Evolutionary conservation across 23 tunicate genomes (phyloP).

Genomic region (Phallusia fumigata): DNA sequence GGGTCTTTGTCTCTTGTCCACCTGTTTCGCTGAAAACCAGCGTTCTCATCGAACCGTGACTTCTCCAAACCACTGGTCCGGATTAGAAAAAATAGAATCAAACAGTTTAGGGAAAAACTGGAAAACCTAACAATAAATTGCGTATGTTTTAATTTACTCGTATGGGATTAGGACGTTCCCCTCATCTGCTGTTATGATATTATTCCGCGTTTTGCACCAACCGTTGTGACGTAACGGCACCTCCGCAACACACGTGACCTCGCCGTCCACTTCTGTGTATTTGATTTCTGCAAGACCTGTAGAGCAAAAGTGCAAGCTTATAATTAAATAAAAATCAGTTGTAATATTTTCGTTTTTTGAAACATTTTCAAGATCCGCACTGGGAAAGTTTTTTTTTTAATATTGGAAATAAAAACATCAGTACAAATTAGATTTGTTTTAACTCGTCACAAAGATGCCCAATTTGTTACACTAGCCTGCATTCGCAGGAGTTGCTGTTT

Average conservation of each 20-base stretch:
- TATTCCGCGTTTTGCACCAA: not conserved
- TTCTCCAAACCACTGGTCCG: conserved; percentile 38
- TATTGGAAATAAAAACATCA: too few relatives aligned
- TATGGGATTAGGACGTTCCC: not conserved
- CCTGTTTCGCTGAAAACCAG: conserved; percentile 21
- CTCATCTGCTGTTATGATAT: not conserved
- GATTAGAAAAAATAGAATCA: not conserved
- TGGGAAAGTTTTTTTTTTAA: too few relatives aligned
- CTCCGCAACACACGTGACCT: conserved; percentile 7
- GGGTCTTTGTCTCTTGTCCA: conserved; percentile 35
- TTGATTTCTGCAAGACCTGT: conserved; percentile 44
- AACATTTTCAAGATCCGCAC: too few relatives aligned
- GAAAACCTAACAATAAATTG: not conserved
- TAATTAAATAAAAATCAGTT: too few relatives aligned
- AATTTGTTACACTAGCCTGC: too few relatives aligned
- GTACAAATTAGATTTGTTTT: too few relatives aligned
- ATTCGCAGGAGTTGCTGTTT: too few relatives aligned
- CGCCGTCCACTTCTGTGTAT: conserved; percentile 8
- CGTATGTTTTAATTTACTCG: not conserved
- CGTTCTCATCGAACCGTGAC: not conserved
- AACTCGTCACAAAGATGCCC: too few relatives aligned
- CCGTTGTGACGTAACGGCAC: conserved; percentile 15
- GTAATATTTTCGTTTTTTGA: too few relatives aligned
- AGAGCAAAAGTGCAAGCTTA: too few relatives aligned
- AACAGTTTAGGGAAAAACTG: too few relatives aligned